Conservation (phyloP, 2,113 vertebrate genomes). For the Felis chaus region DNA sequence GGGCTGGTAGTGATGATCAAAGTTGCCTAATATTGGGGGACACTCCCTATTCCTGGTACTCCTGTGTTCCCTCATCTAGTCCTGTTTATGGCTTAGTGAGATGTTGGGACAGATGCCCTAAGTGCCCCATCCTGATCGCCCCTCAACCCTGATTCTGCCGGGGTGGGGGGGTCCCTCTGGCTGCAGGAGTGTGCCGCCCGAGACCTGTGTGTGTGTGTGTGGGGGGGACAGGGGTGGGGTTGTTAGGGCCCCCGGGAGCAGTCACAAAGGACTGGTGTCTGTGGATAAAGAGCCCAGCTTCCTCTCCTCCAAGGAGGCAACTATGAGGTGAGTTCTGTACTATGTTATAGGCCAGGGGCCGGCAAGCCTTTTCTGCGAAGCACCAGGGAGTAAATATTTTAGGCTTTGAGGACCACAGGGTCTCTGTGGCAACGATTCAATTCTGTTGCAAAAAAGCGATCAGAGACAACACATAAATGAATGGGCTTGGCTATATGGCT, state of each 20-base stretch:
- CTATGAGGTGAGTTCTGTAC: neutral
- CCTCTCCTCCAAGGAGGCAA: neutral
- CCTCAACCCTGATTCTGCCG: too few species aligned
- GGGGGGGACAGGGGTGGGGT: too few species aligned
- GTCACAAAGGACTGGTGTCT: neutral
- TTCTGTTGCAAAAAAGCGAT: neutral
- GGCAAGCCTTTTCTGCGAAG: neutral
- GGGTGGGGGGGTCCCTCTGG: neutral
- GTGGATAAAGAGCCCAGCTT: neutral
- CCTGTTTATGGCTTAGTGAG: neutral
- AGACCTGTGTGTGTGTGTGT: too few species aligned
- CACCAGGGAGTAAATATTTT: neutral
- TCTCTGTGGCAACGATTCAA: neutral
- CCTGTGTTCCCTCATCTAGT: neutral
- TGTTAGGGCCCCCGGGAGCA: neutral
- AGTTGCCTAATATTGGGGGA: neutral
- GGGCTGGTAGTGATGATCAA: too few species aligned
- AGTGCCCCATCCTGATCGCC: accelerated
- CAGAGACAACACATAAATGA: neutral
- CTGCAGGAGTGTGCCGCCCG: accelerated
- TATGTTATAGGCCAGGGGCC: neutral
- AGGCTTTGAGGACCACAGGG: neutral
- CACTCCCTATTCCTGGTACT: neutral
- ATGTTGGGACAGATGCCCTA: neutral
- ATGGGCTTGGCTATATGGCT: neutral